Base-by-base conservation (phyloP, 2,113 vertebrate species). In the Sebastes schlegelii region DNA sequence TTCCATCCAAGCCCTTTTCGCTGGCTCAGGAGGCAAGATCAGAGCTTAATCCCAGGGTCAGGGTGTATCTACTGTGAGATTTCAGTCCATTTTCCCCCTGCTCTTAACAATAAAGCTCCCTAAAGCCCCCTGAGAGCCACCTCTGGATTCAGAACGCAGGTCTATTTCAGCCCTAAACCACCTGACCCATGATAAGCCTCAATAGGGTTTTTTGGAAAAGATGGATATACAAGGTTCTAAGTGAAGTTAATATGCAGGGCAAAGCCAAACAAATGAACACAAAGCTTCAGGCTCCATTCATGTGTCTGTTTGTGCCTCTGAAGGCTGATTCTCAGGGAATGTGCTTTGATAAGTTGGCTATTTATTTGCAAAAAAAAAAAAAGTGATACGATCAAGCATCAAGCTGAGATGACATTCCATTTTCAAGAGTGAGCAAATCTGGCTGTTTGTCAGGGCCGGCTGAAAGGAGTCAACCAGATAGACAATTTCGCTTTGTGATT, bases 31-130 rank as follows among this genome's bases (percentile, higher is more conserved):
- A 60, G 46, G 65, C n/a, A 54, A 76, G 65, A 66, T 77, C 80
- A 74, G 72, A 80, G 63, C 46, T 63, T 84, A 88, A 80, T 79
- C 76, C 52, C 11, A 16, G 55, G 17, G 64, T 82, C 91, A 70
- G 75, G 23, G 64, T 70, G 54, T 68, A 69, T 85, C 65, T 51
- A 23, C 40, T 51, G 5, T 12, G 78, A 84, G 17, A 55, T 74
- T 86, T 86, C 62, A 79, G 13, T 21, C 58, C 49, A 45, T 77
- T 90, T 61, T 52, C 21, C 48, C 9, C 49, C 57, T 66, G 43
- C 1, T 72, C 66, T 51, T 7, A 55, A 72, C 42, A 69, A 21
- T 73, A 82, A 74, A 72, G 43, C 58, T 73, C 60, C 65, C n/a
- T 16, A 51, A 87, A 78, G 42, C 34, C 62, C 57, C 19, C 8